Evolutionary conservation across 2,888 invertebrate species (phyloP).

Genomic region (Eilema caniola): DNA sequence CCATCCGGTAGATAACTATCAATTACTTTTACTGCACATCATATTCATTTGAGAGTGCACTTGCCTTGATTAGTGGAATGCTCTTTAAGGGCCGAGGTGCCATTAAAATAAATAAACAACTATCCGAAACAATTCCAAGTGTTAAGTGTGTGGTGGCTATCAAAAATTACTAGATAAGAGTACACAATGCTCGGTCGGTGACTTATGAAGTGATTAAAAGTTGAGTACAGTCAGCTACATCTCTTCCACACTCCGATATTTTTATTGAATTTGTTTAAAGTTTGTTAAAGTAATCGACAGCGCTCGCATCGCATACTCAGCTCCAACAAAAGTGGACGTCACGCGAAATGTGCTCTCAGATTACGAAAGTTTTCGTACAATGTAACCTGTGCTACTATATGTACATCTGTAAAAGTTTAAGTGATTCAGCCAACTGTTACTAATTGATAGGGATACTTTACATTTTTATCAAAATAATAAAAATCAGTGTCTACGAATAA

Average conservation of each 20-base stretch:
- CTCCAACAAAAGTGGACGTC: neutral
- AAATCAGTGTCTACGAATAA: neutral
- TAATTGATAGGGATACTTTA: too few relatives aligned
- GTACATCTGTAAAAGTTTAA: neutral
- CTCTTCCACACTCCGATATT: neutral
- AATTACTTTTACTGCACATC: slow-evolving; percentile 79
- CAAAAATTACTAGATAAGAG: slow-evolving; percentile 85
- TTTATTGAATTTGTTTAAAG: neutral
- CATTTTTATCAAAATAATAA: neutral
- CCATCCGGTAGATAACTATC: slow-evolving; percentile 51
- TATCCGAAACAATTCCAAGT: slow-evolving; percentile 82
- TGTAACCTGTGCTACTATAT: neutral
- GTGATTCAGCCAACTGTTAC: neutral
- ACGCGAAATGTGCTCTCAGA: neutral
- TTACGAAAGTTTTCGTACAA: neutral
- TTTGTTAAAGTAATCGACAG: neutral
- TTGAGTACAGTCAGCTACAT: slow-evolving; percentile 61
- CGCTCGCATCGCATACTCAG: neutral
- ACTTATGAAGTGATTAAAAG: slow-evolving; percentile 85
- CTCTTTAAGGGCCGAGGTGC: slow-evolving; percentile 76
- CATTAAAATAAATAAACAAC: slow-evolving; percentile 84
- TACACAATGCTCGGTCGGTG: slow-evolving; percentile 78
- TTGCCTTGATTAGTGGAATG: slow-evolving; percentile 83
- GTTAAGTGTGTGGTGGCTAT: slow-evolving; percentile 85
- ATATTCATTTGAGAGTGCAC: slow-evolving; percentile 84